phyloP scores from a whole-genome alignment of 2,888 invertebrate species.

The Agriopis leucophaearia region DNA sequence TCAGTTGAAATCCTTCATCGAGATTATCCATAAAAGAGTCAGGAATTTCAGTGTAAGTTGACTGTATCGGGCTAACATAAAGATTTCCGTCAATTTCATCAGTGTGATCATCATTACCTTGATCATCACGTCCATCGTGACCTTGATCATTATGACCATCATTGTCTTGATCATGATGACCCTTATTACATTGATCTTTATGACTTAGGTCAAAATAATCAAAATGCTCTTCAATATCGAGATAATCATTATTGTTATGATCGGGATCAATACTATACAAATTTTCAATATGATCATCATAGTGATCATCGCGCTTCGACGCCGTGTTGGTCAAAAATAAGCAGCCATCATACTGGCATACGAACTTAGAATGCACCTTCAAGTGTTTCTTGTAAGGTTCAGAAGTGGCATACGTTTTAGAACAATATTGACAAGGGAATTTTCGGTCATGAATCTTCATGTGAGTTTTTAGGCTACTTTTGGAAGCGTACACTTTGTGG shows the following conservation, averaged over 20 bases:
- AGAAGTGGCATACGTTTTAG: constrained; percentile 59
- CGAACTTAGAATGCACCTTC: constrained; percentile 61
- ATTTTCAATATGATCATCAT: background rate
- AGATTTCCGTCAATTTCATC: background rate
- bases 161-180: background rate
- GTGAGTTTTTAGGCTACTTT: constrained; percentile 75
- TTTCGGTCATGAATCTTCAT: constrained; percentile 72
- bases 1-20: constrained; percentile 43
- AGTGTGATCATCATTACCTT: background rate
- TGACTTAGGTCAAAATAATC: background rate
- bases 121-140: background rate
- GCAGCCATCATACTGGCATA: constrained; percentile 63
- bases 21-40: constrained; percentile 45
- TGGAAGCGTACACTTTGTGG: constrained; percentile 79
- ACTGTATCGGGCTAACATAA: background rate
- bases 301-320: constrained; percentile 41
- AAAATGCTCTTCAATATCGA: background rate
- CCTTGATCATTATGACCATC: background rate
- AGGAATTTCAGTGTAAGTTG: background rate
- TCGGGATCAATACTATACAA: background rate
- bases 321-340: constrained; percentile 54
- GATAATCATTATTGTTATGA: background rate
- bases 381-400: constrained; percentile 61
- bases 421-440: constrained; percentile 65
- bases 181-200: background rate